Conservation (phyloP, 2,113 vertebrate genomes). For the Coreoperca whiteheadi region DNA sequence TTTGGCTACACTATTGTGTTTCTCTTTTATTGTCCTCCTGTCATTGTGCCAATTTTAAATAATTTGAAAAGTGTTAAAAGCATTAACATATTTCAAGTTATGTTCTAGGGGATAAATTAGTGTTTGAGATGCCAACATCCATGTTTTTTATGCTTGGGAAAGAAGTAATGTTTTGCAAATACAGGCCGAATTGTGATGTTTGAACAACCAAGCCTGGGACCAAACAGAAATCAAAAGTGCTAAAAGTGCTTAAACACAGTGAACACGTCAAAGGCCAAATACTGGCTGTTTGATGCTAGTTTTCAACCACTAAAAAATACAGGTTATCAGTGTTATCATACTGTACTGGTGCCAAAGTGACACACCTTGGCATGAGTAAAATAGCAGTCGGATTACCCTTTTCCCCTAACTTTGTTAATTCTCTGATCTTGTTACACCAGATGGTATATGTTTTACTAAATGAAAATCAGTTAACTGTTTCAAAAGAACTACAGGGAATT, state of each 20-base stretch:
- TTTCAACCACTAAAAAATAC: constrained; percentile 10
- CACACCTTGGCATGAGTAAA: constrained; percentile 58
- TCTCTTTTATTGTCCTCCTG: constrained; percentile 68
- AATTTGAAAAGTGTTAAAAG: constrained; percentile 64
- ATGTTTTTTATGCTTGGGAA: constrained; percentile 39
- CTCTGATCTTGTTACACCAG: constrained; percentile 13
- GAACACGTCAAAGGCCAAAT: constrained; percentile 9
- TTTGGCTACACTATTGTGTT: constrained; percentile 70
- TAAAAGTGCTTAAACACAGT: constrained; percentile 11
- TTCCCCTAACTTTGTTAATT: constrained; percentile 26
- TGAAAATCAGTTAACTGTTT: constrained; percentile 44
- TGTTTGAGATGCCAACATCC: constrained; percentile 6
- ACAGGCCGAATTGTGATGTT: constrained; percentile 11
- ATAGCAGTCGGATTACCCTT: constrained; percentile 15
- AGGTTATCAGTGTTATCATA: constrained; percentile 46
- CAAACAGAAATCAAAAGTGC: constrained; percentile 22
- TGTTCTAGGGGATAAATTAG: constrained; percentile 24
- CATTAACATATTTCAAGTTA: constrained; percentile 38
- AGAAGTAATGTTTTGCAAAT: constrained; percentile 18
- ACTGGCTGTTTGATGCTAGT: constrained; percentile 6
- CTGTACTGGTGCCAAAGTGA: constrained; percentile 46
- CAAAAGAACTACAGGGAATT: constrained; percentile 13
- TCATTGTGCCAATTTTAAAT: constrained; percentile 45
- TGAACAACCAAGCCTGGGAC: constrained; percentile 21
- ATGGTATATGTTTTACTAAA: constrained; percentile 30